Evolutionary conservation across 2,113 vertebrate species (phyloP), one percentile per base, ranked within the genome.

Genomic region (Actenoides hombroni): DNA sequence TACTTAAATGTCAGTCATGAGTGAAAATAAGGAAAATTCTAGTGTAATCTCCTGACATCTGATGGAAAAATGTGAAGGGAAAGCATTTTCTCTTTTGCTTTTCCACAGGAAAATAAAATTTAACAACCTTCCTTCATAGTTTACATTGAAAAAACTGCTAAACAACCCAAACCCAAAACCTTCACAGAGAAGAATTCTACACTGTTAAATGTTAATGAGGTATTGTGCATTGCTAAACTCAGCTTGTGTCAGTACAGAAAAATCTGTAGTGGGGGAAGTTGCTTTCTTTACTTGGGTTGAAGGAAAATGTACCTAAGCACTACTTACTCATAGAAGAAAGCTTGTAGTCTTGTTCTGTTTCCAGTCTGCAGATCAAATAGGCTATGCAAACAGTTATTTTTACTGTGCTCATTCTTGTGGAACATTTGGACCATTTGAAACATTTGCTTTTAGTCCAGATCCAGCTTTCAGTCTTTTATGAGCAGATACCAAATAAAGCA

Each of bases 1-100:
- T 94, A 95, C 98, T 97, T 97, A 97, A 97, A 96, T 97, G 93
- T 97, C 97, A 98, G 77, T 98, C 95, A 95, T 86, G 78, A 95
- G 56, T 86, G 86, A 98, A 97, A 98, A 96, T 90, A 97, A 94
- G 85, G 74, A 97, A 97, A 96, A 97, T 33, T 96, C 40, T 86
- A 95, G 93, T 37, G 46, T 75, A 94, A 92, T 97, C 91, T 95
- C 87, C 86, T 96, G 80, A 94, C 86, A 97, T 97, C 91, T 96
- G 93, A 96, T 92, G 63, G 83, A 91, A 97, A 97, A 98, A 96
- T 75, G 49, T 87, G 89, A 94, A 97, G 90, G 51, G 65, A 97
- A 97, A 95, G 96, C 44, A 83, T 90, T 89, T 95, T 94, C 26
- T 90, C 24, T 87, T 95, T 94, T 94, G 25, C 28, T 92, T 96